phyloP scores from a whole-genome alignment of 2,113 vertebrate species.

The Cheirogaleus medius region DNA sequence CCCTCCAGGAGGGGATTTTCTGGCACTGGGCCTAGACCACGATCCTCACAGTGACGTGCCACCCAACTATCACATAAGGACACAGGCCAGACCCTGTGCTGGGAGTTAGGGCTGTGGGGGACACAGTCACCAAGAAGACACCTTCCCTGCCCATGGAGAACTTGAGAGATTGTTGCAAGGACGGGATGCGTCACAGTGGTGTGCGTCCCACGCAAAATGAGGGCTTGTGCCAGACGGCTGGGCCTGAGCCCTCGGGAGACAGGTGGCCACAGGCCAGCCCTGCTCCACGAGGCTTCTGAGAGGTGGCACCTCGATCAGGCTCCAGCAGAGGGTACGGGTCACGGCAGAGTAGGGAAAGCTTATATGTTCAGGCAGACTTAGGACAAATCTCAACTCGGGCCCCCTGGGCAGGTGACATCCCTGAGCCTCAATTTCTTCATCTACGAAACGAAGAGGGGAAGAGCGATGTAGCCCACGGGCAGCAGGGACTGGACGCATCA shows the following conservation, averaged over 20 bases:
- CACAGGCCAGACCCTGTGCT: background rate
- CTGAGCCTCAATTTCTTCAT: background rate
- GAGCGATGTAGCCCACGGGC: background rate
- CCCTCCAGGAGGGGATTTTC: background rate
- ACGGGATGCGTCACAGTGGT: accelerated
- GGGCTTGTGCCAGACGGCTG: background rate
- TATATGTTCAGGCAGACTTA: background rate
- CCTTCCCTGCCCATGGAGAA: background rate
- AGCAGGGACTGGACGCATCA: accelerated
- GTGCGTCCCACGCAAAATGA: accelerated
- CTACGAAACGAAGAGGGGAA: no score
- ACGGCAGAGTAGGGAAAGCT: background rate
- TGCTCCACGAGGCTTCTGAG: background rate
- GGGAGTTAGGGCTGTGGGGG: accelerated
- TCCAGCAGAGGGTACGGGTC: background rate
- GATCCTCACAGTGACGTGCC: accelerated
- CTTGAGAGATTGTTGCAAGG: background rate
- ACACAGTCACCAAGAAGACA: background rate
- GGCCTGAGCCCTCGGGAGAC: background rate
- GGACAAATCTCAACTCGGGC: background rate
- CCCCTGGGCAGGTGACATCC: accelerated
- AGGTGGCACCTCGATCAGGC: background rate
- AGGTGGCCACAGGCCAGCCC: no score
- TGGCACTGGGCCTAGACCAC: background rate
- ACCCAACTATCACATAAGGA: background rate